Percentiles rank a stretch among this genome's conserved stretches.
These are phyloP conservation scores for Sylvicola fuscatus DNA, from an alignment of 2,888 invertebrate species.

Conservation along the genomic window DNA sequence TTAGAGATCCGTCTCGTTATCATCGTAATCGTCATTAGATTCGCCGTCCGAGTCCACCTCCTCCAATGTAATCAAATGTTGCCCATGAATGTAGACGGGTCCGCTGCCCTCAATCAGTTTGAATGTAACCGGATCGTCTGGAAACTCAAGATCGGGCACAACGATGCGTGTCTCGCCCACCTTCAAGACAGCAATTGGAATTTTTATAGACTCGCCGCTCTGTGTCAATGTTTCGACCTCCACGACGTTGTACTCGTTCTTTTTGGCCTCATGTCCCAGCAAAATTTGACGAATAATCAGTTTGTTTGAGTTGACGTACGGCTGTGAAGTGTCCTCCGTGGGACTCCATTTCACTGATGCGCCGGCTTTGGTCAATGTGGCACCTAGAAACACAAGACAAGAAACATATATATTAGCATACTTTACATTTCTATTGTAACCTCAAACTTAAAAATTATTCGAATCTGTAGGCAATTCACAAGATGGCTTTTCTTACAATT, in stretches of 20 bases:
- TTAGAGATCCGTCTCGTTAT: no score
- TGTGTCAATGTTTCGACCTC: conserved; percentile 28
- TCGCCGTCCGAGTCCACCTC: no score
- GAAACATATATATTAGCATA: no score
- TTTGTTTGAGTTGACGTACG: conserved; percentile 36
- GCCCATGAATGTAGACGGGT: conserved; percentile 64
- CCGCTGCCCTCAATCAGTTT: conserved; percentile 55
- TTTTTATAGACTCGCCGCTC: conserved; percentile 47
- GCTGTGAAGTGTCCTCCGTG: background rate
- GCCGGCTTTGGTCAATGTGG: background rate
- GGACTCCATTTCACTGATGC: background rate
- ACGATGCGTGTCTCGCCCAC: conserved; percentile 55
- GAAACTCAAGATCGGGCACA: conserved; percentile 64
- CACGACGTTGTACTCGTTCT: conserved; percentile 58
- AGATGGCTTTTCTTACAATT: no score
- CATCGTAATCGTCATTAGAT: no score
- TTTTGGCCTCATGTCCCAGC: conserved; percentile 58
- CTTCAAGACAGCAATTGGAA: conserved; percentile 64
- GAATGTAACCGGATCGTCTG: conserved; percentile 70
- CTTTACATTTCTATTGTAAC: no score
- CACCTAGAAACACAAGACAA: background rate
- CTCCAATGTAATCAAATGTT: no score
- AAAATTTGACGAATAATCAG: conserved; percentile 64
- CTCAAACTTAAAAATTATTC: no score
- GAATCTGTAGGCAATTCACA: no score